Evolutionary conservation across 2,797 vertebrate species (phyloP).

Genomic region (Pseudochirops cupreus): DNA sequence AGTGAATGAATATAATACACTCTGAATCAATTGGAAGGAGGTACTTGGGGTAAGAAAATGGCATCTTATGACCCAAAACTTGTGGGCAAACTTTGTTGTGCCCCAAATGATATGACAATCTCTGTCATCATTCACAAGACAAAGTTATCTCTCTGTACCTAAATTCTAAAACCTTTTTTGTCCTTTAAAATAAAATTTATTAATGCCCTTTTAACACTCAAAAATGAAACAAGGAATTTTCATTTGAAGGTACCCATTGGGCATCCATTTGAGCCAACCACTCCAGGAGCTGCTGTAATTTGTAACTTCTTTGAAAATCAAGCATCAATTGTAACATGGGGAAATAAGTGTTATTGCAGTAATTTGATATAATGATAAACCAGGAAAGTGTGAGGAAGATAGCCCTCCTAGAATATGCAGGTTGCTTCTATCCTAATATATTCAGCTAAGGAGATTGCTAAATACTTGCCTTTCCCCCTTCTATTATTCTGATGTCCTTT

Average conservation of each 20-base stretch:
- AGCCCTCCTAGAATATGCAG: conserved; percentile 5
- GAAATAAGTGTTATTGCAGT: conserved; percentile 61
- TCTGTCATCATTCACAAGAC: not conserved
- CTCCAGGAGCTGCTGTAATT: conserved; percentile 33
- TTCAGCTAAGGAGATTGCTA: conserved; percentile 1
- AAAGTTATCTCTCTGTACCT: not conserved
- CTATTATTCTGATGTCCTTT: conserved; percentile 50
- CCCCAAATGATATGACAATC: not conserved
- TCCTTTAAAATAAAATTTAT: not conserved
- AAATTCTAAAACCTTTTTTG: not conserved
- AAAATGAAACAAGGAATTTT: conserved; percentile 19
- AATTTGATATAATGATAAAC: conserved; percentile 60
- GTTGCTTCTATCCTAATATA: conserved; percentile 25
- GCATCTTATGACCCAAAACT: not conserved
- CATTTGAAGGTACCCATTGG: conserved; percentile 12
- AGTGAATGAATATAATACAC: not conserved
- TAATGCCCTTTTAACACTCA: not conserved
- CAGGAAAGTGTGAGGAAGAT: conserved; percentile 38
- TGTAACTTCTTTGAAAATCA: conserved; percentile 63
- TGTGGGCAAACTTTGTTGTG: not conserved
- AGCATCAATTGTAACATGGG: conserved; percentile 29
- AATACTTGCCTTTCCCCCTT: conserved; percentile 27
- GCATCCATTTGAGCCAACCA: conserved; percentile 6
- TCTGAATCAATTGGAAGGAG: not conserved
- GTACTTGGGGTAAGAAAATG: not conserved